Conservation (phyloP, 2,888 invertebrate genomes). For the Agrochola circellaris region DNA sequence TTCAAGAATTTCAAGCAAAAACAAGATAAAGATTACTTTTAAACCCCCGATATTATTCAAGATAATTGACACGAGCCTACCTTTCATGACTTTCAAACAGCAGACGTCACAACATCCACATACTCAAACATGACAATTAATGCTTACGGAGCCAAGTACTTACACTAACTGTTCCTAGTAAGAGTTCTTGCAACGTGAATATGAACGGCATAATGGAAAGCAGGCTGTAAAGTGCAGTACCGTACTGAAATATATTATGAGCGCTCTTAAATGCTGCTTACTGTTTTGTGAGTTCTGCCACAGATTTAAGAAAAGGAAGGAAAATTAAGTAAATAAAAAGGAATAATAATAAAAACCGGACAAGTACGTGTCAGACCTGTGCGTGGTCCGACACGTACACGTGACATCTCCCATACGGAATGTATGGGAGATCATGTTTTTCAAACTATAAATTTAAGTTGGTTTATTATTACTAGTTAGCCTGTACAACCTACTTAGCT, state of each 20-base stretch:
- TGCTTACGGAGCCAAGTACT: constrained; percentile 2
- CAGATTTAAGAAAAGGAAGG: neutral
- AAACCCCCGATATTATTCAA: neutral
- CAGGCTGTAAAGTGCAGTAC: constrained; percentile 15
- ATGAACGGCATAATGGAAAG: constrained; percentile 20
- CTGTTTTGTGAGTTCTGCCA: constrained; percentile 2
- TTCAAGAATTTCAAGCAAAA: neutral
- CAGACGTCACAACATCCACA: too few species aligned
- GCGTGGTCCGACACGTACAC: too few species aligned
- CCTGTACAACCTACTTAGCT: too few species aligned
- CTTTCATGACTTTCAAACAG: neutral
- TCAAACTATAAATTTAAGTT: too few species aligned
- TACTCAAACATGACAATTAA: constrained; percentile 5
- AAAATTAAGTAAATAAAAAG: neutral
- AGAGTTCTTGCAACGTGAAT: constrained; percentile 5
- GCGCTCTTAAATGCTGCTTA: constrained; percentile 49
- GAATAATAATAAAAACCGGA: too few species aligned
- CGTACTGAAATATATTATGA: constrained; percentile 37
- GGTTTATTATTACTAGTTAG: too few species aligned
- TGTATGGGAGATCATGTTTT: too few species aligned
- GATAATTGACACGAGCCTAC: neutral
- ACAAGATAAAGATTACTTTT: neutral
- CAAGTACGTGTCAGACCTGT: too few species aligned
- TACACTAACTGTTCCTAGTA: constrained; percentile 7
- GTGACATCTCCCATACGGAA: too few species aligned